These are phyloP conservation scores for Ornithorhynchus anatinus DNA, from an alignment of 2,113 vertebrate species.

Conservation along the genomic window DNA sequence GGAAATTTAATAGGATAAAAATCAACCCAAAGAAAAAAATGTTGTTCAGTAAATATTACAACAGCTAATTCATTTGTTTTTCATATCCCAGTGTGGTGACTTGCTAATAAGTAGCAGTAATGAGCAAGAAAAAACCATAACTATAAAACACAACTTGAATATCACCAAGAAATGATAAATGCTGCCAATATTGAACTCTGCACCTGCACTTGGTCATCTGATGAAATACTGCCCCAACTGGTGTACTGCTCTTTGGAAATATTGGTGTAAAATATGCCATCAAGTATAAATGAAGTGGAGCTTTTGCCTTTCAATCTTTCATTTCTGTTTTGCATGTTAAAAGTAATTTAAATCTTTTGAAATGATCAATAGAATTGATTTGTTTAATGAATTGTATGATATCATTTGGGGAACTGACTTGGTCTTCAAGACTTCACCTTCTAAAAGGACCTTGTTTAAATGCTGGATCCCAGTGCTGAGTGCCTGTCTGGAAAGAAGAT, in stretches of 20 bases:
- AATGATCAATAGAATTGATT: conserved; percentile 34
- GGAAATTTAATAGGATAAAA: too few species aligned
- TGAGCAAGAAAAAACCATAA: too few species aligned
- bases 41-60: too few species aligned
- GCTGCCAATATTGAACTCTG: too few species aligned
- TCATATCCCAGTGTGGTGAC: too few species aligned
- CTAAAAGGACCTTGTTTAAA: conserved; percentile 37
- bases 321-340: conserved; percentile 21
- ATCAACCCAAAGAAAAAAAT: too few species aligned
- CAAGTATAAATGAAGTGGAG: conserved; percentile 17
- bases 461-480: conserved; percentile 12
- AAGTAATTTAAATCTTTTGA: conserved; percentile 37
- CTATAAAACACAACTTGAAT: too few species aligned
- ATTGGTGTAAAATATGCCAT: background rate
- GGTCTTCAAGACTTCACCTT: conserved; percentile 27
- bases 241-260: background rate
- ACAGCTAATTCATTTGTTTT: too few species aligned
- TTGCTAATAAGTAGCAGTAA: too few species aligned
- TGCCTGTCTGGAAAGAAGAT: background rate
- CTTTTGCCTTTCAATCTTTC: conserved; percentile 42
- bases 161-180: too few species aligned
- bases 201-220: too few species aligned
- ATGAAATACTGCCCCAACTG: too few species aligned
- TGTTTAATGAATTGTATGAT: conserved; percentile 28
- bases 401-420: conserved; percentile 11